A percentile compares a stretch with the other conserved stretches of the same genome.
Conservation (phyloP, 2,888 invertebrate genomes). For the Parapristionchus giblindavisi region DNA sequence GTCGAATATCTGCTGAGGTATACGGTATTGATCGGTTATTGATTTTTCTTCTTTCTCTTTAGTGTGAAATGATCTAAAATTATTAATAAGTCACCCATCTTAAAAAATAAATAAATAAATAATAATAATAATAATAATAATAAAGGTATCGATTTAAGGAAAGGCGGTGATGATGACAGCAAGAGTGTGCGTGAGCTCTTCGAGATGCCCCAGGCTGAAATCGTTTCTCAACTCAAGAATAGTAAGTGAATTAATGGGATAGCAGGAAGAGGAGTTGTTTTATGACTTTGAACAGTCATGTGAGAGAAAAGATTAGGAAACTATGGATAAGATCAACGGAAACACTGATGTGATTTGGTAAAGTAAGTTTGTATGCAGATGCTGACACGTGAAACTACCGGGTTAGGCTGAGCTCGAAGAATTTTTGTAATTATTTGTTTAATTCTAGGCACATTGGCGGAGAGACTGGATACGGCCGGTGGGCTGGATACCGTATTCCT, state of each 20-base stretch:
- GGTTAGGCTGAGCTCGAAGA: neutral
- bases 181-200: conserved; percentile 23
- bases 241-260: neutral
- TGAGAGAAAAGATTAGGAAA: too few relatives aligned
- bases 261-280: too few relatives aligned
- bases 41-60: neutral
- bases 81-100: too few relatives aligned
- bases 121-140: too few relatives aligned
- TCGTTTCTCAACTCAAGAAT: neutral
- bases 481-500: conserved; percentile 53
- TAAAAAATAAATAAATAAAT: too few relatives aligned
- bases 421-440: neutral
- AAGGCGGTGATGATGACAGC: conserved; percentile 15
- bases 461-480: conserved; percentile 40
- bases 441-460: conserved; percentile 32
- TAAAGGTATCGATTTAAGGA: conserved; percentile 19
- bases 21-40: neutral
- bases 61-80: too few relatives aligned
- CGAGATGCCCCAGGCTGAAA: conserved; percentile 12
- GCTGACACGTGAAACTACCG: neutral
- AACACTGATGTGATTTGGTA: too few relatives aligned
- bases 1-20: conserved; percentile 59
- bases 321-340: too few relatives aligned
- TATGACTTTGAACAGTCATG: too few relatives aligned
- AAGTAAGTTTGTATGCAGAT: neutral